Base-by-base conservation (phyloP, 2,797 vertebrate genomes). In the Enteromius fasciolatus region DNA sequence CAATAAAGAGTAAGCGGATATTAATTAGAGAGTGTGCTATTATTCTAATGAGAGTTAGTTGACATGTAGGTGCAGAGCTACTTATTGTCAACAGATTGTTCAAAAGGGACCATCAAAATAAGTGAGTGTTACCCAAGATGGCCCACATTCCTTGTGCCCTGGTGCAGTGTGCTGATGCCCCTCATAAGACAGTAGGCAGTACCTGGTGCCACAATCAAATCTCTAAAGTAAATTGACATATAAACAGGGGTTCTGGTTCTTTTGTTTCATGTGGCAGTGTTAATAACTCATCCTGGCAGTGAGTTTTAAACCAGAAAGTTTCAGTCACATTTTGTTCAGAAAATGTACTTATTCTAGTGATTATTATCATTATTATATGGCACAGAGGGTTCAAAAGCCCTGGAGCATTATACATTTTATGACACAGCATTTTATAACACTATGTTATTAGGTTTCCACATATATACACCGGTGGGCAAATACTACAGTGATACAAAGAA, bases 391-490 rank as follows among this genome's bases (percentile, higher is more conserved):
- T 17, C 36, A 70, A 80, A 17, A 46, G 23, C 67, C 52, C 52
- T n/a, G 10, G 67, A 70, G 39, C 67, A 80, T 46, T 80, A 33
- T 44, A 8, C 18, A 70, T 18, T 59, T 57, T 72, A 61, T 48
- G 78, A 80, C 67, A 76, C 57, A 72, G 67, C 78, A 46, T 80
- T 80, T 80, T 80, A 70, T 33, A 44, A 61, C 67, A 80, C 67
- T 80, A 18, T 39, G 14, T 80, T 70, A 80, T 80, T 80, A 61
- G 78, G 50, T 80, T 80, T 72, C 18, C 39, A 28, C 39, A 46
- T 54, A 69, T 46, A 59, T 50, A 68, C 64, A 7, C 7, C 12
- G 0, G 18, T 66, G 59, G 76, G 15, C 77, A 79, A 79, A 78
- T 48, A 52, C 46, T n/a, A 54, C 52, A 80, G 10, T 44, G 54